phyloP scores from a whole-genome alignment of 1,140 invertebrate species.

The Nixonia krombeini region DNA sequence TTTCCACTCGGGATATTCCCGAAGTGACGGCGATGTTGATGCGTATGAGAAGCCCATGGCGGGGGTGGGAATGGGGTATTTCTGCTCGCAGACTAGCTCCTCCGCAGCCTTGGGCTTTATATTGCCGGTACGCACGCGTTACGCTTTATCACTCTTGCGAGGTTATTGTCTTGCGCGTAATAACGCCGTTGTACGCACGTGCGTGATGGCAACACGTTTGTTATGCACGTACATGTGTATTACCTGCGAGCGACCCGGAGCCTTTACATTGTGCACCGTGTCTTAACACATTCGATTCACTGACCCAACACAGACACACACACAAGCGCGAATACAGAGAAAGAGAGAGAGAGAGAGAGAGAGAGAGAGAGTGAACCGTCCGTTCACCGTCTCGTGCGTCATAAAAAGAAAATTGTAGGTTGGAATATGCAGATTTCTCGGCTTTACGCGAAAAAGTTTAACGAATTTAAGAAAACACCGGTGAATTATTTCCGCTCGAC shows the following conservation, averaged over 20 bases:
- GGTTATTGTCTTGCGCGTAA: slow-evolving; percentile 60
- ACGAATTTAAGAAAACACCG: no score
- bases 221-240: slow-evolving; percentile 20
- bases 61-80: slow-evolving; percentile 30
- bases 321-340: no score
- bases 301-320: slow-evolving; percentile 16
- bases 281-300: slow-evolving; percentile 21
- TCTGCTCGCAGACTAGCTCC: slow-evolving; percentile 19
- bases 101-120: slow-evolving; percentile 44
- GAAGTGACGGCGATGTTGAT: slow-evolving; percentile 32
- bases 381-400: slow-evolving; percentile 28
- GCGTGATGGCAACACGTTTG: slow-evolving; percentile 34
- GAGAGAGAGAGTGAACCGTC: not conserved
- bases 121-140: slow-evolving; percentile 58
- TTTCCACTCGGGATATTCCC: no score
- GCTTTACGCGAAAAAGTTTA: not conserved
- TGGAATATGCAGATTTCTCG: slow-evolving; percentile 24
- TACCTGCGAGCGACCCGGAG: slow-evolving; percentile 1
- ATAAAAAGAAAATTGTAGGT: slow-evolving; percentile 29
- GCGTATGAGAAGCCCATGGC: slow-evolving; percentile 31
- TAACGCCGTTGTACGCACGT: slow-evolving; percentile 49
- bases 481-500: no score
- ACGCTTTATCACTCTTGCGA: slow-evolving; percentile 63
- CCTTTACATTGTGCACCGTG: slow-evolving; percentile 7
- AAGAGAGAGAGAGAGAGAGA: no score